Conservation (phyloP, 2,797 vertebrate species). For the Pristis pectinata region DNA sequence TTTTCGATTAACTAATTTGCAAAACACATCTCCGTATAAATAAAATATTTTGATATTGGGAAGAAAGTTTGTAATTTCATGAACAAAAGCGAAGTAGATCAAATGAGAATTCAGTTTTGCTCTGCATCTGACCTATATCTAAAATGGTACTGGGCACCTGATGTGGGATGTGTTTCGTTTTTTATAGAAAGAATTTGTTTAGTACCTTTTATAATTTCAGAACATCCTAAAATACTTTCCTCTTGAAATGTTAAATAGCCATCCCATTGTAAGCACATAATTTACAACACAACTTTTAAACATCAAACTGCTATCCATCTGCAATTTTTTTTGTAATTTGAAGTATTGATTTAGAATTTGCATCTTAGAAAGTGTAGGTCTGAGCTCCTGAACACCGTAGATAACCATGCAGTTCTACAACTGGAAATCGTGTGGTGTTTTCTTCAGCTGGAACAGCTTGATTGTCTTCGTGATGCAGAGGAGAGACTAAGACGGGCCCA, state of each 20-base stretch:
- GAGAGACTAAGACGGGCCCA: conserved; percentile 72
- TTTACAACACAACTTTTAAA: neutral
- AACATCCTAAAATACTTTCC: neutral
- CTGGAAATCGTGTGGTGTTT: conserved; percentile 95
- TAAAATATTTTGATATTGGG: neutral
- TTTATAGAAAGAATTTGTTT: neutral
- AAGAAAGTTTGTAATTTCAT: neutral
- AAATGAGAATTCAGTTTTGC: neutral
- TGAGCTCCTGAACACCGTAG: conserved; percentile 71
- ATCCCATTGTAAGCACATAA: neutral
- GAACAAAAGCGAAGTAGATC: neutral
- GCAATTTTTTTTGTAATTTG: neutral
- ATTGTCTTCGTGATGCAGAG: conserved; percentile 74
- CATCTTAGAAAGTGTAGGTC: conserved; percentile 68
- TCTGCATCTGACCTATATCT: neutral
- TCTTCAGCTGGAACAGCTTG: conserved; percentile 70
- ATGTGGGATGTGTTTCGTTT: neutral
- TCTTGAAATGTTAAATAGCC: neutral
- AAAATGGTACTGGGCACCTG: neutral
- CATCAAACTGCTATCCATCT: neutral
- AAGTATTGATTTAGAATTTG: neutral
- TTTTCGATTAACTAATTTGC: no score
- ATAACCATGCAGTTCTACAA: conserved; percentile 89
- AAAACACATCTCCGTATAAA: no score
- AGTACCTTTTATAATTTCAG: neutral